These are phyloP conservation scores for Drosophila mimetica DNA, from an alignment of 2,888 invertebrate species.

Conservation along the genomic window DNA sequence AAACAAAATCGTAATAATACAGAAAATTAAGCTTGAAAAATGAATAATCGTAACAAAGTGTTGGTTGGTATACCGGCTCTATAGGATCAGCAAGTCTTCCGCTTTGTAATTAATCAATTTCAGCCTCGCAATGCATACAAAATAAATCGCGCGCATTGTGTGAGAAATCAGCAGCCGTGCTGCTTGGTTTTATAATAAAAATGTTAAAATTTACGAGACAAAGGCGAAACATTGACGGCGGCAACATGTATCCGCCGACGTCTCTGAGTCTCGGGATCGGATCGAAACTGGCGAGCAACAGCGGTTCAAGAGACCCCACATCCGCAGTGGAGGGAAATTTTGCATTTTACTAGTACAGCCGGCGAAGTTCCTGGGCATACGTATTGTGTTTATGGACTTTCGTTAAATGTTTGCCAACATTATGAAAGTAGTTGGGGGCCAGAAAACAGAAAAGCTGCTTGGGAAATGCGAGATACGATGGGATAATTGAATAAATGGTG, in stretches of 20 bases:
- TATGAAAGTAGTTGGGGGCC: conserved; percentile 45
- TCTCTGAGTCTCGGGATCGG: conserved; percentile 1
- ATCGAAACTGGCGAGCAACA: conserved; percentile 5
- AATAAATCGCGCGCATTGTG: conserved; percentile 70
- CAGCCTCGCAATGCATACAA: conserved; percentile 64
- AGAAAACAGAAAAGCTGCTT: conserved; percentile 52
- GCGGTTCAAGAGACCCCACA: conserved; percentile 13
- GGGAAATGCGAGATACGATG: conserved; percentile 18
- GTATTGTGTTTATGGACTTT: conserved; percentile 56
- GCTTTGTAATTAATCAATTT: conserved; percentile 74
- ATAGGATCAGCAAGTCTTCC: conserved; percentile 57
- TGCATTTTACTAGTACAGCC: conserved; percentile 15
- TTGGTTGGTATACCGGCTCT: conserved; percentile 8
- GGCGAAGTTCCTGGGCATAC: conserved; percentile 26
- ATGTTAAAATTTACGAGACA: conserved; percentile 75
- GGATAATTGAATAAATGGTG: background rate
- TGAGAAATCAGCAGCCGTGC: conserved; percentile 51
- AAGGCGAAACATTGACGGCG: conserved; percentile 71
- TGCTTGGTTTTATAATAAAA: conserved; percentile 64
- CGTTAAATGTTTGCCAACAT: conserved; percentile 70
- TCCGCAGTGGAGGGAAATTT: conserved; percentile 24
- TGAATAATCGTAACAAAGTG: conserved; percentile 41
- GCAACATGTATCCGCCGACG: conserved; percentile 62
- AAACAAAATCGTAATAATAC: conserved; percentile 41
- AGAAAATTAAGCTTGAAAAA: conserved; percentile 62